Conservation (phyloP, 64 coral and sea anemone genomes). For the Orbicella faveolata region DNA sequence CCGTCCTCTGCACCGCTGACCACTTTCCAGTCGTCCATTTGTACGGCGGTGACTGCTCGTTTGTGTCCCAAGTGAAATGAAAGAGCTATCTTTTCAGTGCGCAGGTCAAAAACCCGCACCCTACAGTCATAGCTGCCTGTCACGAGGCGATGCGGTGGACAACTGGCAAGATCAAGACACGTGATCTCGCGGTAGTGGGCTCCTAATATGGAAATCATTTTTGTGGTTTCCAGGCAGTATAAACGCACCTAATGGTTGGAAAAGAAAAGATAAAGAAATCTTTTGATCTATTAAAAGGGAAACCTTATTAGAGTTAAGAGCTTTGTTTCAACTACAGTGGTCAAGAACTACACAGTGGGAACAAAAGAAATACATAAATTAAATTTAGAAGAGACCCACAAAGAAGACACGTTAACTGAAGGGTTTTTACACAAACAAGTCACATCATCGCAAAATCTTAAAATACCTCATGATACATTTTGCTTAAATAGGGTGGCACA, state of each 20-base stretch:
- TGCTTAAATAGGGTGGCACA: too few species aligned
- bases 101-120: conserved; percentile 89
- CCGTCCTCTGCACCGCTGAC: conserved; percentile 91
- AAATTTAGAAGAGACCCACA: too few species aligned
- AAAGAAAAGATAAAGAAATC: background rate
- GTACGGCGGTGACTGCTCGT: conserved; percentile 70
- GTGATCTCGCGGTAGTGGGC: conserved; percentile 89
- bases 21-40: conserved; percentile 89
- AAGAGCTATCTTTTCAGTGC: conserved; percentile 49
- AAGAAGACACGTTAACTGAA: too few species aligned
- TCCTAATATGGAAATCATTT: conserved; percentile 56
- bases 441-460: too few species aligned
- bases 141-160: conserved; percentile 44
- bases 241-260: conserved; percentile 61
- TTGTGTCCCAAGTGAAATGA: conserved; percentile 66
- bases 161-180: conserved; percentile 72
- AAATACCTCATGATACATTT: too few species aligned
- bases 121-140: conserved; percentile 88
- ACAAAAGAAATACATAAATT: too few species aligned
- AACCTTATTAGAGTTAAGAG: too few species aligned
- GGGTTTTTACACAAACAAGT: too few species aligned
- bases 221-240: conserved; percentile 56
- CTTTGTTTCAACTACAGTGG: too few species aligned
- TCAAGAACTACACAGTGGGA: too few species aligned
- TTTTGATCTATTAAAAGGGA: too few species aligned